Conservation (phyloP, 2,113 vertebrate species). For the Urocitellus parryii region DNA sequence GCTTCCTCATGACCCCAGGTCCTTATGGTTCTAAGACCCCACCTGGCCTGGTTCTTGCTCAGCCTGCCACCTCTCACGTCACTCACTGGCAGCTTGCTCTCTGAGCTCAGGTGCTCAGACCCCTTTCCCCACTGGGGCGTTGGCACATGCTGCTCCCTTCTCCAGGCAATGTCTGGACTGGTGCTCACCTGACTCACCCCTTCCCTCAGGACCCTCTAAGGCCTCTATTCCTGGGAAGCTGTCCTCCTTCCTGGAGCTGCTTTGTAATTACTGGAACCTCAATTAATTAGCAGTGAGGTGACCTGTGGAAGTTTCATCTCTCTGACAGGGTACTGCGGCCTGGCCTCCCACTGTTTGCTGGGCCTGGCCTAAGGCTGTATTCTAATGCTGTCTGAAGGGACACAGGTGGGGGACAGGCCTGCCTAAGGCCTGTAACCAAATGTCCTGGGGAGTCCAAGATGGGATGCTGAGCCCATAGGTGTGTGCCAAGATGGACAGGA, state of each 20-base stretch:
- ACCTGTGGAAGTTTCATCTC: neutral
- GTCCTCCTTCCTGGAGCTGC: neutral
- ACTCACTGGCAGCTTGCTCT: neutral
- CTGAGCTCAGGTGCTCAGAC: neutral
- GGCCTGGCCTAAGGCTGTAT: neutral
- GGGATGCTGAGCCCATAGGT: neutral
- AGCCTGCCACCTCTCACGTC: neutral
- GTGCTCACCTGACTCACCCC: neutral
- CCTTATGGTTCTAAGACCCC: neutral
- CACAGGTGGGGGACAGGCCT: neutral
- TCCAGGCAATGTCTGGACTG: neutral
- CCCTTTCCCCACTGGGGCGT: neutral
- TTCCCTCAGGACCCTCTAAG: neutral
- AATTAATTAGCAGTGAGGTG: neutral
- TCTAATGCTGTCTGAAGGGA: neutral
- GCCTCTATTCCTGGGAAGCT: neutral
- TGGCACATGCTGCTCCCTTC: neutral
- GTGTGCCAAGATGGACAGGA: neutral
- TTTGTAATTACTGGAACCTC: neutral
- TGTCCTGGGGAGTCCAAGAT: neutral
- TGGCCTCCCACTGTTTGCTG: accelerated
- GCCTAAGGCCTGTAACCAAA: neutral
- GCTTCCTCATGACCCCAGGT: neutral
- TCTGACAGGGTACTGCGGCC: neutral
- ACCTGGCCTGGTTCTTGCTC: neutral